Base-by-base conservation (phyloP, 2,797 vertebrate genomes). In the Peromyscus attwateri region DNA sequence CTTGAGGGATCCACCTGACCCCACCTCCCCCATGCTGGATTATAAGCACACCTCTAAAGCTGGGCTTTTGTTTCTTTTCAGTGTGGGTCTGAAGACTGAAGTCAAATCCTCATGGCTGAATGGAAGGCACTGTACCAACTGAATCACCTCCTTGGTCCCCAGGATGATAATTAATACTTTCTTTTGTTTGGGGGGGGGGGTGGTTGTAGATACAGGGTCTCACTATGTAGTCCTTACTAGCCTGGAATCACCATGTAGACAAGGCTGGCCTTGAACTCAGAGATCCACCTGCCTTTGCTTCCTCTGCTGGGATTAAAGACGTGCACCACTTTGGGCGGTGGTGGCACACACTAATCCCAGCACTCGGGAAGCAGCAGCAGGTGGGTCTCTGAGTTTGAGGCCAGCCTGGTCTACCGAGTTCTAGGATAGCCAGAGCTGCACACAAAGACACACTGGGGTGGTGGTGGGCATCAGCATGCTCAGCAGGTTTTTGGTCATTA, bases 131-230 rank as follows among this genome's bases (percentile, higher is more conserved):
- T 68, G 21, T 84, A 84, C 25, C 62, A 66, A 84, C 25, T 29
- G 25, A 43, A 31, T 27, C 27, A 64, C 29, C 29, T 49, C 19
- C 29, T 64, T 10, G 9, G 9, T 27, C 60, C 37, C 62, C n/a
- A 12, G 62, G n/a, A 49, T 13, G 43, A 91, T 66, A 95, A 96
- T 55, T 85, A 95, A 66, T 94, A 85, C 91, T 46, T 12, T 82
- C 52, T 55, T 55, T 55, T 46, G 49, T 52, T 52, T 52, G 49
- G 49, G 31, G 34, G 52, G 52, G 55, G 34, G 21, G 17, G 52
- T 21, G 19, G 46, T 16, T 55, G 11, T 31, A 11, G 11, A 81
- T 16, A 37, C n/a, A 81, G 79, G 79, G 52, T 82, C 12, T 82
- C 55, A 60, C 79, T 80, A 7, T n/a, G 10, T 57, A 80, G 17